Evolutionary conservation across 2,888 invertebrate species (phyloP).

Genomic region (Ceraclea dissimilis): DNA sequence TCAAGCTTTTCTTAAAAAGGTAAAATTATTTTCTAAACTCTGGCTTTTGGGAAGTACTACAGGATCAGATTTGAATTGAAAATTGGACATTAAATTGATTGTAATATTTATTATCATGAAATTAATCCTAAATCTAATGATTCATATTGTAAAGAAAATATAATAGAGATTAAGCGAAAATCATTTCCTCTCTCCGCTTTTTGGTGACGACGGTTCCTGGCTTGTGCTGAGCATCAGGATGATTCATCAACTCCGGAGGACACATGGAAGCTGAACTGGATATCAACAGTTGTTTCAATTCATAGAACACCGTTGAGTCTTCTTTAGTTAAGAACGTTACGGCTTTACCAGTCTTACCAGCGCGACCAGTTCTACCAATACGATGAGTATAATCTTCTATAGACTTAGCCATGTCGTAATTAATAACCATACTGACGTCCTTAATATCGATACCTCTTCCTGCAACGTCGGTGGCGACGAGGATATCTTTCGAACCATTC

Average conservation of each 20-base stretch:
- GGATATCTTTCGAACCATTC: slow-evolving; percentile 90
- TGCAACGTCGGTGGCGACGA: slow-evolving; percentile 99
- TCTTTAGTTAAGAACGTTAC: slow-evolving; percentile 97
- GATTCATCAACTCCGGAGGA: slow-evolving; percentile 94
- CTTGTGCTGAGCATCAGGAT: slow-evolving; percentile 97
- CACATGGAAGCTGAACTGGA: slow-evolving; percentile 89
- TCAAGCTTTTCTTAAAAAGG: no score
- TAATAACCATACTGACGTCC: slow-evolving; percentile 97
- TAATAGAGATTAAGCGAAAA: slow-evolving; percentile 63
- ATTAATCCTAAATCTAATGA: no score
- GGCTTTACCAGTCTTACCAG: slow-evolving; percentile 94
- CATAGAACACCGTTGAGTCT: slow-evolving; percentile 91
- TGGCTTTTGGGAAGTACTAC: no score
- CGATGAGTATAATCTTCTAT: slow-evolving; percentile 98
- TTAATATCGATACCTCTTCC: slow-evolving; percentile 99
- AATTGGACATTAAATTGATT: no score
- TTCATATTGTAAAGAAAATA: no score
- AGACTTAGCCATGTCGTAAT: slow-evolving; percentile 99
- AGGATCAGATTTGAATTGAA: no score
- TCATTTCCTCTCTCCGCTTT: slow-evolving; percentile 88
- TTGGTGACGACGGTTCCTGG: slow-evolving; percentile 93
- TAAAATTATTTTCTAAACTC: no score
- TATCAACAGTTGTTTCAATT: slow-evolving; percentile 86
- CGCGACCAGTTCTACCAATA: slow-evolving; percentile 98
- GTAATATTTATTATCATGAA: no score